Conservation (phyloP, 2,888 invertebrate species). For the Chaetogeoica ovagalla region DNA sequence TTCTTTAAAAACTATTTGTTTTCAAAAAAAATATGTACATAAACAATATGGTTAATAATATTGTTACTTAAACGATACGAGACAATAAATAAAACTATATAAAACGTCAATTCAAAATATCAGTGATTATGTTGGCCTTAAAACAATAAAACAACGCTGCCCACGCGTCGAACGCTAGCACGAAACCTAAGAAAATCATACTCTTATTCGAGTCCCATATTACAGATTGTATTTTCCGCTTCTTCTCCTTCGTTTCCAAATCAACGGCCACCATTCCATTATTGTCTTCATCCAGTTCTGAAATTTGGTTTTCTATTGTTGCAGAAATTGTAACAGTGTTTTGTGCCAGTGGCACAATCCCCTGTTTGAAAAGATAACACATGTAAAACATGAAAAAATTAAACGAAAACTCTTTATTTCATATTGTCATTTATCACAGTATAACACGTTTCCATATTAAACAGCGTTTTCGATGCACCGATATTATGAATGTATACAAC, state of each 20-base stretch:
- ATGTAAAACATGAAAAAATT: constrained; percentile 8
- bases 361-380: constrained; percentile 28
- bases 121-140: constrained; percentile 17
- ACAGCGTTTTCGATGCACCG: no score
- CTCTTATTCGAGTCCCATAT: constrained; percentile 36
- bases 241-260: constrained; percentile 48
- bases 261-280: constrained; percentile 42
- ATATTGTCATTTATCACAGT: background rate
- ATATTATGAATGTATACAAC: no score
- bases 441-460: no score
- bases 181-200: constrained; percentile 6
- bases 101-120: constrained; percentile 32
- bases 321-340: background rate
- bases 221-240: constrained; percentile 43
- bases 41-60: no score
- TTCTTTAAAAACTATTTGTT: no score
- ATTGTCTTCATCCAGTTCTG: constrained; percentile 39
- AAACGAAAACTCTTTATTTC: background rate
- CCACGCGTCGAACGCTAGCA: constrained; percentile 42
- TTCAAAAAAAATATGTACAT: no score
- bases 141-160: constrained; percentile 36
- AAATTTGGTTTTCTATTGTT: constrained; percentile 34
- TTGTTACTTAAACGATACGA: no score
- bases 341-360: constrained; percentile 39
- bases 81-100: background rate